Base-by-base conservation (phyloP, 2,113 vertebrate species). In the Dipodomys merriami region DNA sequence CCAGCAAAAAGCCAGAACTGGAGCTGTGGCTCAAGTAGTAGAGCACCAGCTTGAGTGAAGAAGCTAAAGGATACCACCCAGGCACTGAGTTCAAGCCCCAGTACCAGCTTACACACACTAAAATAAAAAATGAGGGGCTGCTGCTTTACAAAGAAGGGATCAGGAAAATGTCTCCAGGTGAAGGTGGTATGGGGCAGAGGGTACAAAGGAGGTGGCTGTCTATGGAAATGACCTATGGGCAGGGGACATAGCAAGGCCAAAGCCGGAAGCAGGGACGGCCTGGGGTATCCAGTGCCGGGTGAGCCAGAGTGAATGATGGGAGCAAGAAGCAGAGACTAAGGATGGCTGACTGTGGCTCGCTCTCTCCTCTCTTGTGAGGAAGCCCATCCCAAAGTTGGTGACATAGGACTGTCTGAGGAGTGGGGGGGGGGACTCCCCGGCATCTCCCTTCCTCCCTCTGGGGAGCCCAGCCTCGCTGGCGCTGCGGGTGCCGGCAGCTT, bases 401-500 rank as follows among this genome's bases (percentile, higher is more conserved):
- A 67, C 79, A 11, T 10, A 11, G 64, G 69, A n/a, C 65, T 46
- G 67, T 90, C n/a, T 2, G 49, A 33, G 65, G 57, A 12, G 49
- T 12, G 72, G 67, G 90, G 67, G 65, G 90, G 91, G 86, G 68
- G n/a, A 20, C 74, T 62, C 39, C 85, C 93, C 86, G 0, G 0
- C 16, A 7, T 44, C 27, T 25, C 20, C 46, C n/a, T 57, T 25
- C 30, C 65, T 65, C 6, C 49, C 88, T 39, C 72, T 49, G 72
- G 83, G 22, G 1, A 2, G 78, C 95, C 94, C 95, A 62, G 88
- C 80, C 83, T 95, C 68, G 13, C 86, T 57, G 30, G 85, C 30
- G 46, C 90, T 44, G 89, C 30, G 39, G 77, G 86, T 49, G 25
- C 92, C 60, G 30, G 80, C 22, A 84, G 96, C 96, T 89, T 93